Percentiles rank a stretch among this genome's conserved stretches.
Conservation (phyloP, 1,140 invertebrate genomes). For the Saccostrea cuccullata region DNA sequence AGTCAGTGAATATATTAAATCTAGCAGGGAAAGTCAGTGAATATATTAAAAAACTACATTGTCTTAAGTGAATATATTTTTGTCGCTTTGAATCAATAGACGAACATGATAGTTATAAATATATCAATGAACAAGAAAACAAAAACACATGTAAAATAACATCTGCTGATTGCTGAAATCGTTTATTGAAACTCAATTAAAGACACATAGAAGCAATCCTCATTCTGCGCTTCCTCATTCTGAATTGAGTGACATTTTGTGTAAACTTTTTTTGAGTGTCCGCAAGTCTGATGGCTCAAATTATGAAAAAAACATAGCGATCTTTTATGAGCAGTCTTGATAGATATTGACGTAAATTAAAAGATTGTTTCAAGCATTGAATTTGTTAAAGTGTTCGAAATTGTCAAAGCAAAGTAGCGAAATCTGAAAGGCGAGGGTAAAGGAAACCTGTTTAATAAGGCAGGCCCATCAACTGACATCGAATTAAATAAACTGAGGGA, state of each 20-base stretch:
- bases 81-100: neutral
- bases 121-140: neutral
- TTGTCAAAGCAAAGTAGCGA: constrained; percentile 32
- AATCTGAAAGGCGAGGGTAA: neutral
- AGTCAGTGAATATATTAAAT: too few relatives aligned
- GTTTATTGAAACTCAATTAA: neutral
- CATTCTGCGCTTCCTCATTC: neutral
- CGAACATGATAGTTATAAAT: neutral
- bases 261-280: constrained; percentile 4
- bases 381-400: constrained; percentile 20
- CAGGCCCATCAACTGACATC: neutral
- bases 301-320: neutral
- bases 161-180: neutral
- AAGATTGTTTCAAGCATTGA: constrained; percentile 13
- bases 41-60: too few relatives aligned
- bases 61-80: too few relatives aligned
- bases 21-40: too few relatives aligned
- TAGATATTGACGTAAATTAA: neutral
- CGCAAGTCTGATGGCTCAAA: constrained; percentile 28
- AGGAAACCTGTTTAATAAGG: too few relatives aligned
- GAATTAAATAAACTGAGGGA: constrained; percentile 8
- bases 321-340: constrained; percentile 35
- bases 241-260: neutral
- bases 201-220: neutral
- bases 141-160: constrained; percentile 11